Conservation (phyloP, 2,113 vertebrate genomes). For the Terrapene triunguis region DNA sequence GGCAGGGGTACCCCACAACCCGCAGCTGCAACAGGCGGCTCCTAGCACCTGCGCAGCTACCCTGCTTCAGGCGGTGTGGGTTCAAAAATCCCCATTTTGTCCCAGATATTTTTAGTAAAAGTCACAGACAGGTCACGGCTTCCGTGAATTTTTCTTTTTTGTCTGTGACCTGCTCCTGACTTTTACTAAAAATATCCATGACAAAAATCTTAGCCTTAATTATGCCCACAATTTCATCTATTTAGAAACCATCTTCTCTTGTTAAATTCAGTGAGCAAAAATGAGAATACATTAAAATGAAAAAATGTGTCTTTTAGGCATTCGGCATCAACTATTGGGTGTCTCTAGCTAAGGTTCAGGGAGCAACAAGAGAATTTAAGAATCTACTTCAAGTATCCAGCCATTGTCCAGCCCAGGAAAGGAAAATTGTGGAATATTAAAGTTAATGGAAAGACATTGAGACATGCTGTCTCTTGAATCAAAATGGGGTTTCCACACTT, state of each 20-base stretch:
- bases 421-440: not conserved
- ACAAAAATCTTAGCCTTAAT: too few relatives aligned
- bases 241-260: not conserved
- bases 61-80: too few relatives aligned
- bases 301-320: not conserved
- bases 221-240: not conserved
- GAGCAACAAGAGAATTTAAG: not conserved
- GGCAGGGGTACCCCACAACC: too few relatives aligned
- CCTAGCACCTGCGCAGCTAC: too few relatives aligned
- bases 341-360: not conserved
- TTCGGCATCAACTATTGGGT: accelerated
- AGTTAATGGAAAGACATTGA: not conserved
- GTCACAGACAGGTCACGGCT: too few relatives aligned
- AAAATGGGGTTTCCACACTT: not conserved
- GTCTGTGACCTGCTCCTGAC: too few relatives aligned
- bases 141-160: too few relatives aligned
- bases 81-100: too few relatives aligned
- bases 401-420: not conserved
- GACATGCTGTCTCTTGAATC: too few relatives aligned
- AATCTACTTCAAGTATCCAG: not conserved
- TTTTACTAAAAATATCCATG: too few relatives aligned
- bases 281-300: accelerated
- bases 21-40: too few relatives aligned
- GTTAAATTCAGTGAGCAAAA: not conserved
- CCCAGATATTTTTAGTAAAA: too few relatives aligned